Evolutionary conservation across 1,140 invertebrate genomes (phyloP).

Genomic region (Aphaenogaster ashmeadi): DNA sequence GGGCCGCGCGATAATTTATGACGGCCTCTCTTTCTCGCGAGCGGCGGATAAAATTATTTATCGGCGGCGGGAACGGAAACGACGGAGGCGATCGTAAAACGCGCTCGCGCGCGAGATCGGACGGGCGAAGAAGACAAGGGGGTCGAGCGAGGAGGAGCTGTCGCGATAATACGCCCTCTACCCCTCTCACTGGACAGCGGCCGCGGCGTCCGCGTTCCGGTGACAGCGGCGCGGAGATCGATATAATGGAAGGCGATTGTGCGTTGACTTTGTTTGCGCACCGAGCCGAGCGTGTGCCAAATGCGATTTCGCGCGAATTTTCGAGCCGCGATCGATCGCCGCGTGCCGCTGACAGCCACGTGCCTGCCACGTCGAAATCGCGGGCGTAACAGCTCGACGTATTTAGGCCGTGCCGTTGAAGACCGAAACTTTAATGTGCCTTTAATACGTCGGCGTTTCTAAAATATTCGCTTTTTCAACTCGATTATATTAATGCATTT

Average conservation of each 20-base stretch:
- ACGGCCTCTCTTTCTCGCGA: conserved; percentile 32
- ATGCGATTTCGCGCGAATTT: conserved; percentile 60
- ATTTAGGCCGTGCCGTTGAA: conserved; percentile 37
- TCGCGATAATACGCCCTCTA: conserved; percentile 51
- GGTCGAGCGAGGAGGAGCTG: conserved; percentile 38
- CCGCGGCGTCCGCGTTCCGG: conserved; percentile 33
- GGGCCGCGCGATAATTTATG: conserved; percentile 55
- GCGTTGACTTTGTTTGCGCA: conserved; percentile 58
- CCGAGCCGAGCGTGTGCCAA: conserved; percentile 25
- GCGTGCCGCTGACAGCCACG: conserved; percentile 62
- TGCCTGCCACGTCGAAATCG: conserved; percentile 64
- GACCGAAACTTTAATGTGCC: conserved; percentile 25
- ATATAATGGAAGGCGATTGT: conserved; percentile 62
- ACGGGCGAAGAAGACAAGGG: neutral
- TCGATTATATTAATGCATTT: neutral
- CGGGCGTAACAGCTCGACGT: conserved; percentile 12
- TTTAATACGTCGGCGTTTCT: neutral
- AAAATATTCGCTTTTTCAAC: neutral
- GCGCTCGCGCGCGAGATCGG: conserved; percentile 41
- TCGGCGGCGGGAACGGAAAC: conserved; percentile 52
- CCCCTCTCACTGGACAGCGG: conserved; percentile 20
- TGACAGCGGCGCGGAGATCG: conserved; percentile 50
- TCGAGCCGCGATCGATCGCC: conserved; percentile 58
- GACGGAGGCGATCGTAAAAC: conserved; percentile 60
- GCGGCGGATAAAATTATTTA: conserved; percentile 63